Evolutionary conservation across 2,888 invertebrate genomes (phyloP), one percentile per base, ranked within the genome.

Genomic region (Archaeoteleia sp.): DNA sequence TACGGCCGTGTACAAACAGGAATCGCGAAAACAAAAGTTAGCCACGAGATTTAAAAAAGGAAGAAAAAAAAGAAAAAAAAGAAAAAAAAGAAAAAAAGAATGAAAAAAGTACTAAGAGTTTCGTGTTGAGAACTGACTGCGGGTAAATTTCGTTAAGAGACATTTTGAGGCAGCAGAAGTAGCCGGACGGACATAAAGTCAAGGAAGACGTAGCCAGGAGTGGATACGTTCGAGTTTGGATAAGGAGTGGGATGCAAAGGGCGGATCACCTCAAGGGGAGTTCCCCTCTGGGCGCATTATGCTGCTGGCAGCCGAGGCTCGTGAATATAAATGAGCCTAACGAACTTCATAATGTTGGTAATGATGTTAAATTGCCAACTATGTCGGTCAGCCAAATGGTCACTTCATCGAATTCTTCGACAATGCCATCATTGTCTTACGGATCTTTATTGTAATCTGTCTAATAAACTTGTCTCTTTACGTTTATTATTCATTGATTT

Each of bases 241-340:
- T 43, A 54, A 43, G 45, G 27, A 46, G 49, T 10, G 51, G 45
- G 49, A 46, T 20, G 55, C 30, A 55, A 10, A 58, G 70, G 55
- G 49, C 30, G 32, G 61, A 42, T 54, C 23, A 12, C n/a, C n/a
- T n/a, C n/a, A 25, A 40, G 48, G 20, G n/a, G n/a, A n/a, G 3
- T 20, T 57, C 62, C 62, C 70, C 58, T 54, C 32, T 8, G 58
- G 66, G 37, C 45, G 46, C 57, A 39, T 49, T 48, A 62, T 40
- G 49, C 53, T 55, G 62, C 54, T 48, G 43, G 49, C 54, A 34
- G 51, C 51, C 45, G 57, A 63, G 67, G 61, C 72, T 70, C 75
- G 81, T 80, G 84, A 82, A 82, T 83, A 82, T 83, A 82, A 84
- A 84, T 80, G 82, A 83, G 83, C 82, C 83, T 84, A 84, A 84